Evolutionary conservation across 2,797 vertebrate genomes (phyloP).

Genomic region (Pseudomugil gertrudae): DNA sequence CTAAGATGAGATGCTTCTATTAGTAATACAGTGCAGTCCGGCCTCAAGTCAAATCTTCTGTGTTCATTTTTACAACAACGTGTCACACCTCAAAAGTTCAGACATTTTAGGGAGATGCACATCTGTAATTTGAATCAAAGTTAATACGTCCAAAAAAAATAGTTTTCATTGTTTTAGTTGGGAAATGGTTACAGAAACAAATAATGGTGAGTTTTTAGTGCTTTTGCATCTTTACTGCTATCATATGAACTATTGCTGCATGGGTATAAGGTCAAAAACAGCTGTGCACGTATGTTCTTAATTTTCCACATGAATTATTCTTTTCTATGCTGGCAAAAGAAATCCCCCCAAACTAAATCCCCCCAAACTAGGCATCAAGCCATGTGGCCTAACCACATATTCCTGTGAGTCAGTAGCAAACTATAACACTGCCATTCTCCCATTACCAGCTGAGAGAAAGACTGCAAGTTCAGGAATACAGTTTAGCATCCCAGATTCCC

Average conservation of each 20-base stretch:
- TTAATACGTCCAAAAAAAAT: no score
- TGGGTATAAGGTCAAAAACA: slow-evolving; percentile 21
- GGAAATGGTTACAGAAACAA: no score
- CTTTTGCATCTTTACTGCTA: background rate
- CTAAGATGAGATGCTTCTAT: no score
- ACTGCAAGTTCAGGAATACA: slow-evolving; percentile 37
- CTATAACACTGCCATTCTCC: slow-evolving; percentile 38
- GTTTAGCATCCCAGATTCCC: slow-evolving; percentile 60
- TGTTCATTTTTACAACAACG: no score
- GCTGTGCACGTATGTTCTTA: slow-evolving; percentile 24
- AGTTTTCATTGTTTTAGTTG: no score
- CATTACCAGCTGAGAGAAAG: slow-evolving; percentile 60
- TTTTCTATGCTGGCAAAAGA: slow-evolving; percentile 11
- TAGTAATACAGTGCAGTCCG: no score
- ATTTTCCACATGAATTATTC: slow-evolving; percentile 29
- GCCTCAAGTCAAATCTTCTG: no score
- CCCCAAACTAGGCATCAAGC: slow-evolving; percentile 22
- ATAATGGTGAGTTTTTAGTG: no score
- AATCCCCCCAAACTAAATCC: slow-evolving; percentile 18
- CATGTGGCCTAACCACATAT: slow-evolving; percentile 7
- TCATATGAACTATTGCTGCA: background rate
- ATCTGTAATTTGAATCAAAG: background rate
- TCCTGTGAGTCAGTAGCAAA: slow-evolving; percentile 44
- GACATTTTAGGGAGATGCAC: background rate
- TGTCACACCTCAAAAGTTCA: background rate